Conservation (phyloP, 2,113 vertebrate species). For the Muscicapa adusta region DNA sequence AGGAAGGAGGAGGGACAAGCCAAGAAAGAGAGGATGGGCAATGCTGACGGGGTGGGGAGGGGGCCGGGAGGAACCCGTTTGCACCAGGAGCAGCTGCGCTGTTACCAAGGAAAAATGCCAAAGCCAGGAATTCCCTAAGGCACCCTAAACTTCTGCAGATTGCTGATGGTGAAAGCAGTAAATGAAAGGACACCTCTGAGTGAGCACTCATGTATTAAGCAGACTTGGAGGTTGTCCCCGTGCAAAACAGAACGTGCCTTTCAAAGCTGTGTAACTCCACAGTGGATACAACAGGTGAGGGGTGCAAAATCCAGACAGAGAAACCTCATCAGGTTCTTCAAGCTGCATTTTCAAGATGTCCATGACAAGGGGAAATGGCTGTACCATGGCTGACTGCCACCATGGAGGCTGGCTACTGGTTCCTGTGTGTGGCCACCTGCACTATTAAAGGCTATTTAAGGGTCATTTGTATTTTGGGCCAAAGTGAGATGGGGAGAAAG, state of each 20-base stretch:
- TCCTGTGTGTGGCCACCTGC: neutral
- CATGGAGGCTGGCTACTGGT: neutral
- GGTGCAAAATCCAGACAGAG: neutral
- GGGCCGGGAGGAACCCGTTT: neutral
- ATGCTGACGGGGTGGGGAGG: neutral
- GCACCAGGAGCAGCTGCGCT: neutral
- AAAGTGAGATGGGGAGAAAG: neutral
- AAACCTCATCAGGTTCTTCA: neutral
- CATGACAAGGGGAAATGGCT: neutral
- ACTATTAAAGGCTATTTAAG: neutral
- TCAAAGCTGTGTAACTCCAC: neutral
- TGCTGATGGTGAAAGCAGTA: slow-evolving; percentile 48
- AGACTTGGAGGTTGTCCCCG: neutral
- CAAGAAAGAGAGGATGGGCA: neutral
- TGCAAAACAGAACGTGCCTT: neutral
- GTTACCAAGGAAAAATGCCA: neutral
- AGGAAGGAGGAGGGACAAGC: neutral
- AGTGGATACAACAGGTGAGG: fast-evolving
- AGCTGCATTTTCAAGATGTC: neutral
- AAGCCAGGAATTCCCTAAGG: slow-evolving; percentile 21
- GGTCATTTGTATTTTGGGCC: too few species aligned
- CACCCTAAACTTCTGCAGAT: slow-evolving; percentile 6
- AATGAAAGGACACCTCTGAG: slow-evolving; percentile 60
- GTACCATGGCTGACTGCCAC: neutral
- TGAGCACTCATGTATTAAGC: slow-evolving; percentile 38